These are phyloP conservation scores for Rhabdornis inornatus DNA, from an alignment of 2,113 vertebrate genomes.

Conservation along the genomic window DNA sequence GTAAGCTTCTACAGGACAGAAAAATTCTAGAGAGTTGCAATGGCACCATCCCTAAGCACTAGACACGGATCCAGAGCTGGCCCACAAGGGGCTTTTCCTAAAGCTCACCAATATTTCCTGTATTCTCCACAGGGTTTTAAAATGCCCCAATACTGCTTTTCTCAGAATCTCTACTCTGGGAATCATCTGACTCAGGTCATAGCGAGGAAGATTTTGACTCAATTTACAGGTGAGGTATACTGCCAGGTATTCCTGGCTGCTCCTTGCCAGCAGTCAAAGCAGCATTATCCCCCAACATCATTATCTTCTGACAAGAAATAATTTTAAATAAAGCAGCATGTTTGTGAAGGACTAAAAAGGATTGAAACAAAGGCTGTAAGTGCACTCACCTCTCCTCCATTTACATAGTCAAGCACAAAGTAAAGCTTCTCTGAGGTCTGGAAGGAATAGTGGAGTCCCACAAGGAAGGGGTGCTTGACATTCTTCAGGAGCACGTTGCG, in stretches of 20 bases:
- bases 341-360: background rate
- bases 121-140: background rate
- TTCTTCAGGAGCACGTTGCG: conserved; percentile 95
- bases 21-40: fast-evolving
- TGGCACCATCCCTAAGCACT: background rate
- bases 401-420: conserved; percentile 97
- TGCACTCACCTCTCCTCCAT: conserved; percentile 90
- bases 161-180: background rate
- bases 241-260: background rate
- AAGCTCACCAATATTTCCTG: background rate
- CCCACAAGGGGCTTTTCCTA: background rate
- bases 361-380: background rate
- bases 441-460: conserved; percentile 95
- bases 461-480: conserved; percentile 91
- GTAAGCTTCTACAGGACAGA: background rate
- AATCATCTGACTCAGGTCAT: background rate
- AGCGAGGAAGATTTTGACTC: background rate
- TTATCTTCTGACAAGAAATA: background rate
- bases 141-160: background rate
- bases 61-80: background rate
- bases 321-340: background rate
- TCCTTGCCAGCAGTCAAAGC: background rate
- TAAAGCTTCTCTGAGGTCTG: conserved; percentile 97
- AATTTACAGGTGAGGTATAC: background rate
- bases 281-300: background rate